phyloP scores from a whole-genome alignment of 2,113 vertebrate genomes.

The Haliaeetus leucogaster region DNA sequence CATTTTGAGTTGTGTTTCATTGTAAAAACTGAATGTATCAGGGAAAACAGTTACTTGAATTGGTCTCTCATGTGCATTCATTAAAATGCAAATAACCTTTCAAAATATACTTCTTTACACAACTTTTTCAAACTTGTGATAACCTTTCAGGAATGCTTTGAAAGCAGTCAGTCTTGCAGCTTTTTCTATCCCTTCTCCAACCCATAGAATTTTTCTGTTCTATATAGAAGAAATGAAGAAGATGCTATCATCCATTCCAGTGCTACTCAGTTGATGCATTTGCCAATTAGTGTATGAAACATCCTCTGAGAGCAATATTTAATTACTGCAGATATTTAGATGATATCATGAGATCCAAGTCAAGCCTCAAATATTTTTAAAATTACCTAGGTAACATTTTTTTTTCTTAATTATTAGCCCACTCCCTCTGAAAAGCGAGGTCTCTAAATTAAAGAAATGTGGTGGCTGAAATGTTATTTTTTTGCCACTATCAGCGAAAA shows the following conservation, averaged over 20 bases:
- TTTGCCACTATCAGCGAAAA: slow-evolving; percentile 61
- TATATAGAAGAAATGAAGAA: background rate
- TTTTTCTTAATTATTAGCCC: slow-evolving; percentile 4
- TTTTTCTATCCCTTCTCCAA: background rate
- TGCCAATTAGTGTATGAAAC: slow-evolving; percentile 62
- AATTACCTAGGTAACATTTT: slow-evolving; percentile 2
- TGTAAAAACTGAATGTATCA: background rate
- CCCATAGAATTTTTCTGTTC: background rate
- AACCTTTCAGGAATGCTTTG: background rate
- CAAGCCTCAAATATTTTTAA: slow-evolving; percentile 53
- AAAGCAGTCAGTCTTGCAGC: background rate
- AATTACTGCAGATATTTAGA: slow-evolving; percentile 67
- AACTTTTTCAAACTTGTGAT: background rate
- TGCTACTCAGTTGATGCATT: background rate
- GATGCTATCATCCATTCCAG: background rate
- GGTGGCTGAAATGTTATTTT: slow-evolving; percentile 18
- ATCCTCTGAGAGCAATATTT: slow-evolving; percentile 55
- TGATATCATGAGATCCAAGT: slow-evolving; percentile 56
- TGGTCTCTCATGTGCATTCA: background rate
- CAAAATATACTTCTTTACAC: background rate
- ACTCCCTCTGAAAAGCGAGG: slow-evolving; percentile 34
- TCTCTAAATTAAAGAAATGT: slow-evolving; percentile 58
- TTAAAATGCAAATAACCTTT: background rate
- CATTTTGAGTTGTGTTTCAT: background rate
- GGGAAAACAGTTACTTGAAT: background rate